Conservation (phyloP, 1,140 invertebrate genomes). For the Neoseiulus cucumeris region DNA sequence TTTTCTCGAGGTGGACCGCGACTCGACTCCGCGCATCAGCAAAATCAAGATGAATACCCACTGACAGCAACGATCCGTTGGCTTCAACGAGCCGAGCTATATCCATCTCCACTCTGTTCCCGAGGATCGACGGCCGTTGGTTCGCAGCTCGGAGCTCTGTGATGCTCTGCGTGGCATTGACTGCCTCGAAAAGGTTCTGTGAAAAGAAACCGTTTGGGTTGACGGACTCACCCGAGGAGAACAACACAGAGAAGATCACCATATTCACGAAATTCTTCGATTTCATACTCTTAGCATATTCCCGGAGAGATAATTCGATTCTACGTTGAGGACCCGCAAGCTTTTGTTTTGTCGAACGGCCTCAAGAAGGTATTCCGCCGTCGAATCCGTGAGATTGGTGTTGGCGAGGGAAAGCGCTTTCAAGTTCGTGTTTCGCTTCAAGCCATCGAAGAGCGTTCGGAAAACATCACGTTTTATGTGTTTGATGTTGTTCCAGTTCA, state of each 20-base stretch:
- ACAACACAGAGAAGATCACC: no score
- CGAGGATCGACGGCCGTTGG: conserved; percentile 83
- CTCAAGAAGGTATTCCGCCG: conserved; percentile 49
- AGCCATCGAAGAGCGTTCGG: conserved; percentile 60
- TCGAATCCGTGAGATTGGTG: conserved; percentile 70
- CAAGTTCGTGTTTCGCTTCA: conserved; percentile 72
- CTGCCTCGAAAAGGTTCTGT: conserved; percentile 47
- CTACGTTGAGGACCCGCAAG: conserved; percentile 72
- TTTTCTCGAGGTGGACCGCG: conserved; percentile 74
- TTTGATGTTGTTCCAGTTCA: conserved; percentile 98
- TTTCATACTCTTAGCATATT: conserved; percentile 45
- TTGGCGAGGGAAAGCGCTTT: conserved; percentile 81
- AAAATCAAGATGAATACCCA: conserved; percentile 86
- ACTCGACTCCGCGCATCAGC: conserved; percentile 83
- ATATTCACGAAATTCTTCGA: no score
- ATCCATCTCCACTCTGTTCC: conserved; percentile 95
- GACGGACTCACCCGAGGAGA: no score
- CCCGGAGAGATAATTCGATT: conserved; percentile 82
- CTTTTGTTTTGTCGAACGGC: conserved; percentile 66
- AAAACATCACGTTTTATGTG: conserved; percentile 67
- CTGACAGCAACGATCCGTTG: conserved; percentile 68
- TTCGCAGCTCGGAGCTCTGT: conserved; percentile 86
- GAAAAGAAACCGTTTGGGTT: neutral
- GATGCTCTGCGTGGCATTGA: conserved; percentile 62
- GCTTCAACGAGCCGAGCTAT: conserved; percentile 77